These are phyloP conservation scores for Timema cristinae DNA, from an alignment of 2,888 invertebrate genomes.

Conservation along the genomic window DNA sequence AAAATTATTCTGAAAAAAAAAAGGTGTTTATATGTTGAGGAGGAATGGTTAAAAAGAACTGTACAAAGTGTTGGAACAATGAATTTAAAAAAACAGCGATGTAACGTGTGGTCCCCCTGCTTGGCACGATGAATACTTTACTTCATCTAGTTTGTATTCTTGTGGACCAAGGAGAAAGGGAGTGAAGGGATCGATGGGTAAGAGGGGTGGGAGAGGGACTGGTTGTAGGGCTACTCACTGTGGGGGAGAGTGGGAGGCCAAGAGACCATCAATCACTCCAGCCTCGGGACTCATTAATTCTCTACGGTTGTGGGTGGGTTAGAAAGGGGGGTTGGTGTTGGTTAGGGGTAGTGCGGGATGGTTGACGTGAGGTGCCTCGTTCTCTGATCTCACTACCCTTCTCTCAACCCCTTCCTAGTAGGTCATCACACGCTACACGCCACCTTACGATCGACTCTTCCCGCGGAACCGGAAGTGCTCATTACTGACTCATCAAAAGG, in stretches of 20 bases:
- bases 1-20: too few relatives aligned
- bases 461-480: too few relatives aligned
- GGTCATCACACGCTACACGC: too few relatives aligned
- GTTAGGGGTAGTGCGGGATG: background rate
- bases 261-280: constrained; percentile 9
- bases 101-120: too few relatives aligned
- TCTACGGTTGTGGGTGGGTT: background rate
- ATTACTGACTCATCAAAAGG: too few relatives aligned
- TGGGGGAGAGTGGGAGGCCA: background rate
- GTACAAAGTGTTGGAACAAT: too few relatives aligned
- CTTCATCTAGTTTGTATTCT: too few relatives aligned
- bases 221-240: background rate
- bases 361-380: background rate
- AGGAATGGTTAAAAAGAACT: too few relatives aligned
- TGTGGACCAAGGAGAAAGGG: background rate
- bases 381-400: background rate
- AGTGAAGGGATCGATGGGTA: background rate
- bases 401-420: background rate
- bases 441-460: too few relatives aligned
- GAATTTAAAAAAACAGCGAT: too few relatives aligned
- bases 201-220: background rate
- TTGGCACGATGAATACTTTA: too few relatives aligned
- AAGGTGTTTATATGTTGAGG: too few relatives aligned
- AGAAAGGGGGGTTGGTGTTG: background rate
- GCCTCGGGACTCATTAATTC: constrained; percentile 7